Evolutionary conservation across 2,888 invertebrate species (phyloP).

Genomic region (Zootermopsis nevadensis): DNA sequence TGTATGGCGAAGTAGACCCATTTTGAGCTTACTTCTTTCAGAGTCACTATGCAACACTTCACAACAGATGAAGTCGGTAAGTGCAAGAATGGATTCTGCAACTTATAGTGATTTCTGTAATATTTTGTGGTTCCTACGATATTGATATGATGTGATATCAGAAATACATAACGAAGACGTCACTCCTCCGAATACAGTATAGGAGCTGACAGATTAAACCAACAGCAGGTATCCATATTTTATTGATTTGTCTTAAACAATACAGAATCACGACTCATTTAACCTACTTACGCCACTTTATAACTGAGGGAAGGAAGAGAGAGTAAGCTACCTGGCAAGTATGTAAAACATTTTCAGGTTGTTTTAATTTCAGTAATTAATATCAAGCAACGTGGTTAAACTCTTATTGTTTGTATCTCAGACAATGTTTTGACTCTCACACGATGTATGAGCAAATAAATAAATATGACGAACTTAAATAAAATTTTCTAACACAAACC

Average conservation of each 20-base stretch:
- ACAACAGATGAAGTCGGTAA: not conserved
- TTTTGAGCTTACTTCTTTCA: not conserved
- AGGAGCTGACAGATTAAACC: not conserved
- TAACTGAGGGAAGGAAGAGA: not conserved
- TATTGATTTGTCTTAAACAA: not conserved
- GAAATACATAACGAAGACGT: not conserved
- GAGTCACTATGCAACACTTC: not conserved
- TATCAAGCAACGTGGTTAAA: not conserved
- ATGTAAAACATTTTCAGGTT: slow-evolving; percentile 4
- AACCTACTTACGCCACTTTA: not conserved
- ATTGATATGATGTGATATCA: not conserved
- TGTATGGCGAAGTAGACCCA: not conserved
- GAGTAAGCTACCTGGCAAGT: not conserved
- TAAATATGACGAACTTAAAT: not conserved
- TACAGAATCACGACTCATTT: not conserved
- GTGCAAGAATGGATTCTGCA: not conserved
- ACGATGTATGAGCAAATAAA: not conserved
- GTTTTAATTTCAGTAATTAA: slow-evolving; percentile 6
- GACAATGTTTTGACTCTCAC: not conserved
- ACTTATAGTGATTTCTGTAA: not conserved
- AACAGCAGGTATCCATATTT: not conserved
- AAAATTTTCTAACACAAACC: not conserved
- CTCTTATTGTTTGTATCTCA: not conserved
- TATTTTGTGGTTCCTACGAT: not conserved
- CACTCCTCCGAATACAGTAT: not conserved